Evolutionary conservation across 92 coral and sea anemone genomes (phyloP), one percentile per base, ranked within the genome.

Genomic region (Zoanthus sociatus): DNA sequence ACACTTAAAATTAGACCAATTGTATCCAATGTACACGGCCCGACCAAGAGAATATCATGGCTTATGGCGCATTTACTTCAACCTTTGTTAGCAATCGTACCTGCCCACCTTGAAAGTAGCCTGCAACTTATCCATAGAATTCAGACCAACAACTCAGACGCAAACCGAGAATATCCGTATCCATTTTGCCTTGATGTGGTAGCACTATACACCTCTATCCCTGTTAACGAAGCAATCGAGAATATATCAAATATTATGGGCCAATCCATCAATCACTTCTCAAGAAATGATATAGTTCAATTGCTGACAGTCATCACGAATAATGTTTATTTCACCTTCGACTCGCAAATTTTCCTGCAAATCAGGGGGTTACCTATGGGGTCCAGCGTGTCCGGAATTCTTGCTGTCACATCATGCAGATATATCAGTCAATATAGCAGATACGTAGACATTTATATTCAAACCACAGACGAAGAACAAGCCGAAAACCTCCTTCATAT

Each of bases 41-140:
- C 87, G 32, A 83, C 87, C 87, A 83, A 48, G 45, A 73, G 87
- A 68, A n/a, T 83, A 44, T 69, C 87, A n/a, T 81, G 85, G 54
- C 67, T 81, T 53, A n/a, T 72, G 69, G 77, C 50, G n/a, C 53
- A 71, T 56, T 20, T 84, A 17, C 69, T 69, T 32, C 58, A 50
- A 3, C 88, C 79, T 2, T 16, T 71, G 70, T 66, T 84, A 26
- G 77, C 60, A 50, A 66, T 73, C 26, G 71, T 71, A 14, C 88
- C 88, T 17, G 88, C 69, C 5, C 69, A 63, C 26, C 69, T 54
- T 63, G 20, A 63, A 63, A 63, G 69, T 18, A 83, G 78, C 75
- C 32, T 82, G 14, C 44, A 79, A 42, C 47, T 79, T 20, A 68
- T 83, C 56, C 45, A 33, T 10, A 69, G 77, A 45, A 67, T 83